Conservation (phyloP, 2,888 invertebrate genomes). For the Drosophila nr. medialis region DNA sequence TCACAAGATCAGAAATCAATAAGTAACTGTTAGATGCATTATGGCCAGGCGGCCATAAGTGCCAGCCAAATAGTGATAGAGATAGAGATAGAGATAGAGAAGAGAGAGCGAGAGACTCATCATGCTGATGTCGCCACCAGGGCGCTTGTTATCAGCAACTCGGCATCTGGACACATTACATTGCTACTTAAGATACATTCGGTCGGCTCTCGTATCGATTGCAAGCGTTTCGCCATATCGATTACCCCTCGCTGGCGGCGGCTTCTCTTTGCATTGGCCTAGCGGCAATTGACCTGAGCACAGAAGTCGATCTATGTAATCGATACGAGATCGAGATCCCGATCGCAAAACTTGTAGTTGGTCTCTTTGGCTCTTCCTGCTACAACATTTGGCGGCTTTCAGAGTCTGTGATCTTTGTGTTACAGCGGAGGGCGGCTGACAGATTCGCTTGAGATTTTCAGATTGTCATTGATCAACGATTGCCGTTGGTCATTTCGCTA, state of each 20-base stretch:
- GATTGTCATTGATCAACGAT: constrained; percentile 51
- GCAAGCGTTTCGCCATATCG: constrained; percentile 66
- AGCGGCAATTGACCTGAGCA: constrained; percentile 73
- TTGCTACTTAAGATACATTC: constrained; percentile 77
- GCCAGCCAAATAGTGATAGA: constrained; percentile 26
- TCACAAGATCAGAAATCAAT: constrained; percentile 55
- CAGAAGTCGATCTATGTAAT: constrained; percentile 81
- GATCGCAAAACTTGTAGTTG: constrained; percentile 36
- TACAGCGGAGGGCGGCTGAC: constrained; percentile 19
- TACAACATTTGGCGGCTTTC: constrained; percentile 42
- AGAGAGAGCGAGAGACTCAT: constrained; percentile 19
- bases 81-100: not conserved
- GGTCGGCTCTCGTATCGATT: constrained; percentile 54
- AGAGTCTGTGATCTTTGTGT: constrained; percentile 63
- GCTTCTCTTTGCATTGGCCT: constrained; percentile 53
- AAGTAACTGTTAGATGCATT: constrained; percentile 52
- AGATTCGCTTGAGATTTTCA: constrained; percentile 9
- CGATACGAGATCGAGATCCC: constrained; percentile 63
- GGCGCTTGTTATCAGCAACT: constrained; percentile 60
- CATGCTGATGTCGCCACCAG: constrained; percentile 54
- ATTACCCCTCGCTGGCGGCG: constrained; percentile 46
- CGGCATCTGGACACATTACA: constrained; percentile 76
- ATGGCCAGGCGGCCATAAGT: constrained; percentile 61
- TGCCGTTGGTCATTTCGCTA: constrained; percentile 31
- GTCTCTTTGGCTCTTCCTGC: constrained; percentile 40